Evolutionary conservation across 2,888 invertebrate species (phyloP).

Genomic region (Achlya flavicornis): DNA sequence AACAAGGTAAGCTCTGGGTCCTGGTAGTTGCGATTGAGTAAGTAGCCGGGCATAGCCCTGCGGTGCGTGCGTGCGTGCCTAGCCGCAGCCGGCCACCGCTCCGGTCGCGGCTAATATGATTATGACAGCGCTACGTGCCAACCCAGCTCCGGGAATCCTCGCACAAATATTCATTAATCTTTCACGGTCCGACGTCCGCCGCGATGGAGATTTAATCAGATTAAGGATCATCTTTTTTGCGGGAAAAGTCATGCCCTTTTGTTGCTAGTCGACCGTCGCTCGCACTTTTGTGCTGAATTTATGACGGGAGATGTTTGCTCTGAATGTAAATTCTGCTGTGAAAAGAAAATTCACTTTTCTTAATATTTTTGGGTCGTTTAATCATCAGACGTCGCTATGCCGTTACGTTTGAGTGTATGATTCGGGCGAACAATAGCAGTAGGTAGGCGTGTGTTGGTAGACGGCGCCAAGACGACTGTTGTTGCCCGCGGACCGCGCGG

Average conservation of each 20-base stretch:
- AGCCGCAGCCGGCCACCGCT: conserved; percentile 69
- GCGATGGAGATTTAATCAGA: conserved; percentile 84
- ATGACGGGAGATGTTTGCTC: conserved; percentile 75
- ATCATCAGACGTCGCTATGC: conserved; percentile 20
- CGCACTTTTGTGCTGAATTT: conserved; percentile 81
- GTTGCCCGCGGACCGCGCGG: conserved; percentile 34
- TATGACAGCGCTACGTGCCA: conserved; percentile 83
- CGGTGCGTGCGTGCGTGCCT: conserved; percentile 70
- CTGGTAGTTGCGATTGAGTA: conserved; percentile 38
- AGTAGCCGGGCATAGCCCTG: conserved; percentile 42
- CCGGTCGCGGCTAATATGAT: conserved; percentile 81
- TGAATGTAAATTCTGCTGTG: conserved; percentile 74
- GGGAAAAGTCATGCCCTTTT: conserved; percentile 82
- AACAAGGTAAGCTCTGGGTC: background rate
- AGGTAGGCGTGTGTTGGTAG: conserved; percentile 40
- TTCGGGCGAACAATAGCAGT: conserved; percentile 27
- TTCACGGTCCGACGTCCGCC: conserved; percentile 83
- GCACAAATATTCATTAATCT: conserved; percentile 84
- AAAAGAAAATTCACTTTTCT: conserved; percentile 46
- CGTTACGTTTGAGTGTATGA: conserved; percentile 18
- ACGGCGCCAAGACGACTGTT: conserved; percentile 69
- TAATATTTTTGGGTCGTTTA: conserved; percentile 36
- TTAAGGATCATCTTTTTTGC: conserved; percentile 84
- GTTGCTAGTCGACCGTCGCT: conserved; percentile 79
- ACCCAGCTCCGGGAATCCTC: conserved; percentile 80